Conservation (phyloP, 2,888 invertebrate genomes). For the Zelleria hepariella region DNA sequence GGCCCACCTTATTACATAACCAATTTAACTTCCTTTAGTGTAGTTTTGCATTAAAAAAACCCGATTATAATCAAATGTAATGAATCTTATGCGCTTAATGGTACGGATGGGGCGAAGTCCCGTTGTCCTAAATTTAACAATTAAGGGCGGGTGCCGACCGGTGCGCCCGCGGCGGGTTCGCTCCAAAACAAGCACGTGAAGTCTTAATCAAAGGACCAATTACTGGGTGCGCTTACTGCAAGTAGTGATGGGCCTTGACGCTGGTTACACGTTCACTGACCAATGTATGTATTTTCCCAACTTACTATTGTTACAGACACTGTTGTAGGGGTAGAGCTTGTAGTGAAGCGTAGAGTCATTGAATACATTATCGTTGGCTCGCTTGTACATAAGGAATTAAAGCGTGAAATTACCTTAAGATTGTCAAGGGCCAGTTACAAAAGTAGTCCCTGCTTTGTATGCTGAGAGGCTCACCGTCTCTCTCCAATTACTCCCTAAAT, state of each 20-base stretch:
- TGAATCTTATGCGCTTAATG: conserved; percentile 1
- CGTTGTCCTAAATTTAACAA: conserved; percentile 32
- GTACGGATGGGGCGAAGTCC: conserved; percentile 12
- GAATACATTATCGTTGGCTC: background rate
- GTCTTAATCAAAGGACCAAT: conserved; percentile 36
- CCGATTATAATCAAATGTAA: conserved; percentile 2
- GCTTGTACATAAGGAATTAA: background rate
- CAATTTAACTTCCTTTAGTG: background rate
- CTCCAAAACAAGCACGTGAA: conserved; percentile 27
- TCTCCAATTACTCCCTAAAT: background rate
- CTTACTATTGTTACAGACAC: background rate
- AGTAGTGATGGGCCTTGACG: background rate
- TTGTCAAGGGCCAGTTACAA: too few relatives aligned
- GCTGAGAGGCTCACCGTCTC: background rate
- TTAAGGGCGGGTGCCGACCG: conserved; percentile 20
- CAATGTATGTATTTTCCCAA: background rate
- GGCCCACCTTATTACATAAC: background rate
- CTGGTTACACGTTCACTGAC: background rate
- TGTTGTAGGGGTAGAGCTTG: background rate
- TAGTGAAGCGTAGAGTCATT: background rate
- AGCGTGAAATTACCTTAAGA: background rate
- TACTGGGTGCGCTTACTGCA: conserved; percentile 18
- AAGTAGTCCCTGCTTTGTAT: background rate
- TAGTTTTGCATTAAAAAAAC: background rate
- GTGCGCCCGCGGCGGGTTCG: conserved; percentile 9